A percentile compares a stretch with the other conserved stretches of the same genome.
phyloP scores from a whole-genome alignment of 2,888 invertebrate genomes.

The Chorisops tibialis region DNA sequence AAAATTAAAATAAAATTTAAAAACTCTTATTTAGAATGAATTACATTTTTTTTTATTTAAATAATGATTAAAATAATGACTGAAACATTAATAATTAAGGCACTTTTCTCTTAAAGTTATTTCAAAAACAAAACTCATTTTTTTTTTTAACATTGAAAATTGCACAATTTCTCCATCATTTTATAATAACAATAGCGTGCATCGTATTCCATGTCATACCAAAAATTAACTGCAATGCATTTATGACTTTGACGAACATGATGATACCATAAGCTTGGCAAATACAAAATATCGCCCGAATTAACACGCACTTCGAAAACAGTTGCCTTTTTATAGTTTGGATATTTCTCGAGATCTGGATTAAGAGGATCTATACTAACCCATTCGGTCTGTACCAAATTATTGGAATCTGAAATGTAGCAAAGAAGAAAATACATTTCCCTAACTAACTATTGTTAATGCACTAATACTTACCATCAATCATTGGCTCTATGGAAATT shows the following conservation, averaged over 20 bases:
- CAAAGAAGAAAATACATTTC: too few species aligned
- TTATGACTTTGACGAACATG: constrained; percentile 79
- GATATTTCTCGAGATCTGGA: constrained; percentile 61
- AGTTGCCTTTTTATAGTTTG: constrained; percentile 62
- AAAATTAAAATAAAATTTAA: too few species aligned
- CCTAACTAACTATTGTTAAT: too few species aligned
- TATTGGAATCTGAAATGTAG: constrained; percentile 21
- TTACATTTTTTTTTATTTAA: too few species aligned
- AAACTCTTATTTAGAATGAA: too few species aligned
- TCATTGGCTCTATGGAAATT: constrained; percentile 50
- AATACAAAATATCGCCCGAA: constrained; percentile 74
- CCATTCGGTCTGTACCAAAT: constrained; percentile 55
- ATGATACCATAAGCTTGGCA: constrained; percentile 85
- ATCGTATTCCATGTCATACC: constrained; percentile 88
- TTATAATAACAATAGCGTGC: constrained; percentile 79
- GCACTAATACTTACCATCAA: constrained; percentile 34
- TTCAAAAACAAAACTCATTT: too few species aligned
- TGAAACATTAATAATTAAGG: too few species aligned
- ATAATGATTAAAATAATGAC: too few species aligned
- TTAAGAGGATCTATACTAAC: constrained; percentile 66
- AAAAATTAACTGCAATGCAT: constrained; percentile 81
- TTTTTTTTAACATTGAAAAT: constrained; percentile 14
- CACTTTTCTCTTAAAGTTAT: too few species aligned
- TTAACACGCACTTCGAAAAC: constrained; percentile 59
- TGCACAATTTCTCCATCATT: constrained; percentile 65